These are phyloP conservation scores for Aptenodytes forsteri DNA, from an alignment of 2,113 vertebrate genomes.

Conservation along the genomic window DNA sequence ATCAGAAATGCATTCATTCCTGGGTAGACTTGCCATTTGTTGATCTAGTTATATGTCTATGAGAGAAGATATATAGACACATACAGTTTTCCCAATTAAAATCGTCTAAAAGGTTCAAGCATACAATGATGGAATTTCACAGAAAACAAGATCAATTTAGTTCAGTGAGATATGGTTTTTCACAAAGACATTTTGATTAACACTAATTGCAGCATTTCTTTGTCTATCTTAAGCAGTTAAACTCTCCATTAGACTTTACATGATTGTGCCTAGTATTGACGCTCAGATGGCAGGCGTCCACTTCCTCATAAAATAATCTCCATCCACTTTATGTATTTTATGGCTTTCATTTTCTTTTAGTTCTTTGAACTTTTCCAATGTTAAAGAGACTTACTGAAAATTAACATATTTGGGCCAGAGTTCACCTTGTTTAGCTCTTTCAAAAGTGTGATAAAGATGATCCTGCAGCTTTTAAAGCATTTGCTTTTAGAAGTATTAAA, in stretches of 20 bases:
- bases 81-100: background rate
- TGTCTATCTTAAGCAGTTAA: background rate
- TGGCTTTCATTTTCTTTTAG: background rate
- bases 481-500: background rate
- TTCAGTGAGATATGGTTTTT: accelerated
- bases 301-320: background rate
- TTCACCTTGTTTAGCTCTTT: background rate
- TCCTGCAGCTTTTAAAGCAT: background rate
- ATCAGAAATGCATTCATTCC: background rate
- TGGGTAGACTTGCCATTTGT: background rate
- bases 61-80: background rate
- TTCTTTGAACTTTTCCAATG: background rate
- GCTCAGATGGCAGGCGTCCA: background rate
- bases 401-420: background rate
- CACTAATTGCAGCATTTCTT: background rate
- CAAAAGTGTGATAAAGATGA: background rate
- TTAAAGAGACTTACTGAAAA: background rate
- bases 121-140: background rate
- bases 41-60: background rate
- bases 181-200: background rate
- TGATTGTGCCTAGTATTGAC: background rate
- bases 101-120: background rate
- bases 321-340: background rate
- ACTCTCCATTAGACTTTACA: background rate
- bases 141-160: background rate